These are phyloP conservation scores for Turritopsis rubra DNA, from an alignment of 30 jellyfish, hydroid and myxozoan species.

Conservation along the genomic window DNA sequence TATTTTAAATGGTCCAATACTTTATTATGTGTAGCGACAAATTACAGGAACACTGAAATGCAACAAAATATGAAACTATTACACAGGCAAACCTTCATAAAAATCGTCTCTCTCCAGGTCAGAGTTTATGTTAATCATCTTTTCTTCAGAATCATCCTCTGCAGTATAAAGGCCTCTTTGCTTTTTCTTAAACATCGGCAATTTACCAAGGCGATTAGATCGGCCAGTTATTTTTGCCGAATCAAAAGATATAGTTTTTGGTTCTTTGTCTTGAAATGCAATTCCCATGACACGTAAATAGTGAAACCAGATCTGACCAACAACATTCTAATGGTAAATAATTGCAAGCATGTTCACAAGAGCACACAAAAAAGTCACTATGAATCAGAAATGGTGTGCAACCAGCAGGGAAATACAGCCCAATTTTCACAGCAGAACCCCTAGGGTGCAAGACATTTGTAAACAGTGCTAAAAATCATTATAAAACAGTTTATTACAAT, in stretches of 20 bases:
- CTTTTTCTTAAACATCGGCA: background rate
- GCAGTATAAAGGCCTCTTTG: background rate
- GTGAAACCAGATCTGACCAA: constrained; percentile 29
- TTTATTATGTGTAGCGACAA: no score
- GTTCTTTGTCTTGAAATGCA: constrained; percentile 29
- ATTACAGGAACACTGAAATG: no score
- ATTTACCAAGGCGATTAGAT: background rate
- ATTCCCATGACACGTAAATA: constrained; percentile 17
- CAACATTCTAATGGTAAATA: constrained; percentile 22
- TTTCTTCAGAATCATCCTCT: background rate
- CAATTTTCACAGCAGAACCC: no score
- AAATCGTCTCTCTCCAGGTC: background rate
- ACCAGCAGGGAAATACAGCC: no score
- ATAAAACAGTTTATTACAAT: no score
- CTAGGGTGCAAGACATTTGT: no score
- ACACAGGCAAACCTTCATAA: constrained; percentile 10
- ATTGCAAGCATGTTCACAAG: background rate
- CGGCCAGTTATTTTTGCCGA: constrained; percentile 3
- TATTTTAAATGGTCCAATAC: no score
- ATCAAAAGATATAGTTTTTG: background rate
- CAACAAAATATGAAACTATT: no score
- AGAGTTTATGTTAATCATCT: background rate
- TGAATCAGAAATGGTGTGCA: no score
- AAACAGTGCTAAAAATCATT: no score
- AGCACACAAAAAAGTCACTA: background rate